phyloP scores from a whole-genome alignment of 2,888 invertebrate species.

The Lordiphosa fenestrarum region DNA sequence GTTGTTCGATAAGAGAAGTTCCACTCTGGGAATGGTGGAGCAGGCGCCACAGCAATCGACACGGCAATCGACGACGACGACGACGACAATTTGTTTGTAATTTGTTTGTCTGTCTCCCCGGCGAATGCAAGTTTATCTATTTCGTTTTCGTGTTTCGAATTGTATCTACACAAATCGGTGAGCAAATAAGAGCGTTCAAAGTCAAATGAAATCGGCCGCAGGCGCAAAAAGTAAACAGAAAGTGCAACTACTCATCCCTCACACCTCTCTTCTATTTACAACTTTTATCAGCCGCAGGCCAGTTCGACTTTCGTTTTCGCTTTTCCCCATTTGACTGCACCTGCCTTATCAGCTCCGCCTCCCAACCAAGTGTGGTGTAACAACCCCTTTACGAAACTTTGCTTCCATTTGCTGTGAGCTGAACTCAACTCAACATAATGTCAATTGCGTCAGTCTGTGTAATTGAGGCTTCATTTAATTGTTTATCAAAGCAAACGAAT shows the following conservation, averaged over 20 bases:
- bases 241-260: conserved; percentile 14
- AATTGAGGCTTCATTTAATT: conserved; percentile 3
- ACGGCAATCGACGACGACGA: conserved; percentile 33
- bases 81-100: conserved; percentile 69
- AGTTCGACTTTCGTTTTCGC: conserved; percentile 31
- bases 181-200: conserved; percentile 24
- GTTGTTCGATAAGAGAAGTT: conserved; percentile 27
- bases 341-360: conserved; percentile 27
- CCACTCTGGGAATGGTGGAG: neutral
- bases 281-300: conserved; percentile 15
- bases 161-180: conserved; percentile 14
- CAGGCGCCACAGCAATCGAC: conserved; percentile 22
- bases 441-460: conserved; percentile 21
- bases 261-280: conserved; percentile 1
- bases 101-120: conserved; percentile 51
- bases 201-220: conserved; percentile 22
- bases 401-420: no score
- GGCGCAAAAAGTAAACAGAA: conserved; percentile 25
- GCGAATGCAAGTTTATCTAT: conserved; percentile 40
- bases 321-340: conserved; percentile 17
- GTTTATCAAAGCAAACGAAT: conserved; percentile 4
- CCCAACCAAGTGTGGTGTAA: neutral
- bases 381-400: conserved; percentile 19
- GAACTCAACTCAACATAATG: conserved; percentile 14
- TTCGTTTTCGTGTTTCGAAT: conserved; percentile 16